phyloP scores from a whole-genome alignment of 1,140 invertebrate species.

The Aporrectodea caliginosa region DNA sequence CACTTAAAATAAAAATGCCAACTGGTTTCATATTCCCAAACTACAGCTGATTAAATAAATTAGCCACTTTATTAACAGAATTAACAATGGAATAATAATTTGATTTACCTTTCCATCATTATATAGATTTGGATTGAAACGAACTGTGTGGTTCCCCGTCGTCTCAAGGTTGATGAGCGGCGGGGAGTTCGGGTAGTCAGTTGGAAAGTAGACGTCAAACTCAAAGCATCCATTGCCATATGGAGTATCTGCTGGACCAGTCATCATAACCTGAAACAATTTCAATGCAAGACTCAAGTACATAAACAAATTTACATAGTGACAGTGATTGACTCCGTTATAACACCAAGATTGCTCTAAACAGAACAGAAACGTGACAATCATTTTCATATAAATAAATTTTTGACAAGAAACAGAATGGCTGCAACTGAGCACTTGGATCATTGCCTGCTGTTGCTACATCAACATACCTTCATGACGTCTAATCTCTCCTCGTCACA shows the following conservation, averaged over 20 bases:
- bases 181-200: slow-evolving; percentile 57
- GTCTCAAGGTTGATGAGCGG: slow-evolving; percentile 86
- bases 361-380: too few relatives aligned
- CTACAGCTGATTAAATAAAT: too few relatives aligned
- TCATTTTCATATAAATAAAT: too few relatives aligned
- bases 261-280: slow-evolving; percentile 92
- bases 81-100: too few relatives aligned
- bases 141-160: slow-evolving; percentile 84
- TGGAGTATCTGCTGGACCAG: slow-evolving; percentile 60
- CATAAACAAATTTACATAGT: too few relatives aligned
- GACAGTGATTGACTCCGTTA: neutral
- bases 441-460: too few relatives aligned
- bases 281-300: too few relatives aligned
- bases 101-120: slow-evolving; percentile 86
- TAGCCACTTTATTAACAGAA: too few relatives aligned
- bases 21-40: too few relatives aligned
- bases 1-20: too few relatives aligned
- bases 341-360: neutral
- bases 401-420: too few relatives aligned
- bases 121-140: slow-evolving; percentile 96
- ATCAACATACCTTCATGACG: slow-evolving; percentile 78
- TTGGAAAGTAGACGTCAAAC: slow-evolving; percentile 59
- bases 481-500: slow-evolving; percentile 90
- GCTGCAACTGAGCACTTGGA: too few relatives aligned
- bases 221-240: slow-evolving; percentile 60